Conservation (phyloP, 2,113 vertebrate species). For the Sarotherodon lohbergeri region DNA sequence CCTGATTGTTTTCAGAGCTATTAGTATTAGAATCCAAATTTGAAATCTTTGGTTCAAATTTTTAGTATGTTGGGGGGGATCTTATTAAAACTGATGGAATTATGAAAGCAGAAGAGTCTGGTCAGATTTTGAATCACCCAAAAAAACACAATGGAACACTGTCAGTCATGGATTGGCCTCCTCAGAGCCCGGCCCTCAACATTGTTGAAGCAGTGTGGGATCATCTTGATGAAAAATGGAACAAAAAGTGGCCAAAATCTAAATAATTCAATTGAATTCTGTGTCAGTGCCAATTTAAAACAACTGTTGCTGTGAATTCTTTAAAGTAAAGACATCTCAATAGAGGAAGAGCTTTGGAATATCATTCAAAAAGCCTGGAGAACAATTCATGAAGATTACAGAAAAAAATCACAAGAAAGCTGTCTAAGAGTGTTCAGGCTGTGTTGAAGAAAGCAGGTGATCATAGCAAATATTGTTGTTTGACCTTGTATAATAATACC, state of each 20-base stretch:
- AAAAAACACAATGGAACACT: accelerated
- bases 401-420: background rate
- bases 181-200: background rate
- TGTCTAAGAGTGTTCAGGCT: background rate
- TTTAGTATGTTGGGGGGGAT: background rate
- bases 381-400: background rate
- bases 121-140: background rate
- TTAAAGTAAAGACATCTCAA: background rate
- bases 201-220: background rate
- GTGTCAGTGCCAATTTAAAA: background rate
- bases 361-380: background rate
- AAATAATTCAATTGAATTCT: background rate
- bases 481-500: background rate
- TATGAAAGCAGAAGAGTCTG: background rate
- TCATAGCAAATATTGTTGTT: background rate
- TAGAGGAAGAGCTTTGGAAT: background rate
- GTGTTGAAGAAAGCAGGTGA: background rate
- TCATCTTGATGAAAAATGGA: background rate
- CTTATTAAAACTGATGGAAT: background rate
- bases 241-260: background rate
- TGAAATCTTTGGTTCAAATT: background rate
- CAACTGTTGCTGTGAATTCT: background rate
- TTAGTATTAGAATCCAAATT: background rate
- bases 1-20: background rate
- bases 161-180: background rate